Percentiles rank a stretch among this genome's conserved stretches.
phyloP scores from a whole-genome alignment of 2,113 vertebrate species.

The Nothoprocta perdicaria region DNA sequence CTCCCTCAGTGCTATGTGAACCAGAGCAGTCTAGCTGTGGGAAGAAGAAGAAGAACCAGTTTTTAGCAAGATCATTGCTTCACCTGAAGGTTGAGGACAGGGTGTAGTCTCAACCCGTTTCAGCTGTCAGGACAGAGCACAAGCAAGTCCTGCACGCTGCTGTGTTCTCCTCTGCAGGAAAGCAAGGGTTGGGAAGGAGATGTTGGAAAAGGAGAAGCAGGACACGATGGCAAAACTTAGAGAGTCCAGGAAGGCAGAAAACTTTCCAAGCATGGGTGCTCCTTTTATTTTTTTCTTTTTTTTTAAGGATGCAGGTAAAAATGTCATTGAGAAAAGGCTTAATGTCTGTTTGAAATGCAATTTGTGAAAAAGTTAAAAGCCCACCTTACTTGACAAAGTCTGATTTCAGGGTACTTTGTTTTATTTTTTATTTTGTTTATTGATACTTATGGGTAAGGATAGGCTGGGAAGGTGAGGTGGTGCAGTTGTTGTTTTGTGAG shows the following conservation, averaged over 20 bases:
- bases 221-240: background rate
- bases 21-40: background rate
- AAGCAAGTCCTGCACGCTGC: background rate
- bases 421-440: background rate
- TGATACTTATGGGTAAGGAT: too few species aligned
- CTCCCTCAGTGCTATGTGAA: background rate
- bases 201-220: background rate
- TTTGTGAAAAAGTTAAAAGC: background rate
- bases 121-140: background rate
- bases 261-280: background rate
- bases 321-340: background rate
- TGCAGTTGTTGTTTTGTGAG: too few species aligned
- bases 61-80: background rate
- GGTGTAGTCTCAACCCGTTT: background rate
- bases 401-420: background rate
- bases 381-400: background rate
- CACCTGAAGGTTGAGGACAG: background rate
- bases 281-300: too few species aligned
- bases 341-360: background rate
- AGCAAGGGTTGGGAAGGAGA: background rate
- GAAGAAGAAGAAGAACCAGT: background rate
- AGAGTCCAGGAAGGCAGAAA: background rate
- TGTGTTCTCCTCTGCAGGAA: background rate
- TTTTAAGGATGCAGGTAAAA: background rate
- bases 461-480: too few species aligned